A percentile compares a stretch with the other conserved stretches of the same genome.
These are phyloP conservation scores for Coranthus polyacanthus DNA, from an alignment of 2,797 vertebrate species.

Conservation along the genomic window DNA sequence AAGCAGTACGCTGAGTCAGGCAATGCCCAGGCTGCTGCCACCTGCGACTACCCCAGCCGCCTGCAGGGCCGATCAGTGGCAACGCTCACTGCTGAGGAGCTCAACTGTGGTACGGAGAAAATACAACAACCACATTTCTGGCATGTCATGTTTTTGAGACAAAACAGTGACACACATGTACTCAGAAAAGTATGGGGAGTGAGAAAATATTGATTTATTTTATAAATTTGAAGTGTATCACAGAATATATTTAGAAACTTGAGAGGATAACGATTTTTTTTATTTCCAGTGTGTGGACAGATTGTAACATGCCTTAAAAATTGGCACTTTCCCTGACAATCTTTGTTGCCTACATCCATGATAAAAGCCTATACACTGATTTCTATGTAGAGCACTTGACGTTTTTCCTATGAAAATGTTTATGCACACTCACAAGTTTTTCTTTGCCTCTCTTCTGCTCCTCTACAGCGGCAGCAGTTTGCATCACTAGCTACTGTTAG, in stretches of 20 bases:
- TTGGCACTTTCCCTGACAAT: no score
- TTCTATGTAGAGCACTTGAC: no score
- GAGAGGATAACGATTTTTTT: no score
- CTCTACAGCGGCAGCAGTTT: no score
- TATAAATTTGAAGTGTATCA: neutral
- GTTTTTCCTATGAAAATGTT: no score
- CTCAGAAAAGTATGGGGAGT: neutral
- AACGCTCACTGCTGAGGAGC: conserved; percentile 93
- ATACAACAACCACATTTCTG: neutral
- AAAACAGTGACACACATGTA: neutral
- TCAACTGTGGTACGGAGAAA: conserved; percentile 92
- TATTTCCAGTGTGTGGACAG: no score
- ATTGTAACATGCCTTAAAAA: no score
- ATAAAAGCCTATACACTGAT: no score
- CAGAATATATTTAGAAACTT: neutral
- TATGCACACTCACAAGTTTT: no score
- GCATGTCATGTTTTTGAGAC: neutral
- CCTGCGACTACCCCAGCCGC: conserved; percentile 92
- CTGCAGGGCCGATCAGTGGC: conserved; percentile 96
- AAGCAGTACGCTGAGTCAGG: conserved; percentile 94
- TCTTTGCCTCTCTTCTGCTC: no score
- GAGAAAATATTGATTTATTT: neutral
- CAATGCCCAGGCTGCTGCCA: conserved; percentile 95
- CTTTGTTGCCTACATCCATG: no score
- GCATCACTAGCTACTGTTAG: no score